Base-by-base conservation (phyloP, 53 echinoderm and acorn worm species). In the Astropecten irregularis region DNA sequence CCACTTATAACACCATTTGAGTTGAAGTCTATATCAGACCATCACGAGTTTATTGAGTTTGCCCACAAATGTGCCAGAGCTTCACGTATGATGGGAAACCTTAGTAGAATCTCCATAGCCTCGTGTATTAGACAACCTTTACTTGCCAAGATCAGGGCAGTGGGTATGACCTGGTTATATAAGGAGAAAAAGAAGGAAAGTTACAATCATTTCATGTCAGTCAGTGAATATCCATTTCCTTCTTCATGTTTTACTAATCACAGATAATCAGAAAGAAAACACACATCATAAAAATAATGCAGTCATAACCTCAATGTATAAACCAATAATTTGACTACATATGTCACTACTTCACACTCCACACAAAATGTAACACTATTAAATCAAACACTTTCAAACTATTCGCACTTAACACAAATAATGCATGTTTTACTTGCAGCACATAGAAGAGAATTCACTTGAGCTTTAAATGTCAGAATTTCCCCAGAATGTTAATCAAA, bases 81-180 rank as follows among this genome's bases (percentile, higher is more conserved):
- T 25, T 74, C 49, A 26, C 91, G 52, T 15, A 91, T 84, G 32
- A 79, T 84, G 32, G 88, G 91, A 28, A 76, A 69, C 59, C 79
- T 77, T 27, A 73, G 57, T 28, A 92, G 86, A 49, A 71, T 71
- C 34, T 67, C 59, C 67, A 83, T 66, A 11, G 96, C 96, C 10
- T 86, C 89, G 21, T 82, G 52, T 21, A 96, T 60, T 3, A 77
- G 76, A 28, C 96, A 96, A 14, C 48, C 22, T 63, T 86, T 84
- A 50, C 86, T 62, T n/a, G 89, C 91, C 23, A 93, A 59, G 22
- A 96, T 65, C 51, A 96, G 81, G 27, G 96, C 91, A 15, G 85
- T 67, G 18, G 96, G 96, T n/a, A 96, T 83, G 40, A 96, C 91
- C 96, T 96, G 51, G 0, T 29, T n/a, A n/a, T n/a, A n/a, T n/a